Evolutionary conservation across 2,888 invertebrate genomes (phyloP).

Genomic region (Lamellibrachia satsuma): DNA sequence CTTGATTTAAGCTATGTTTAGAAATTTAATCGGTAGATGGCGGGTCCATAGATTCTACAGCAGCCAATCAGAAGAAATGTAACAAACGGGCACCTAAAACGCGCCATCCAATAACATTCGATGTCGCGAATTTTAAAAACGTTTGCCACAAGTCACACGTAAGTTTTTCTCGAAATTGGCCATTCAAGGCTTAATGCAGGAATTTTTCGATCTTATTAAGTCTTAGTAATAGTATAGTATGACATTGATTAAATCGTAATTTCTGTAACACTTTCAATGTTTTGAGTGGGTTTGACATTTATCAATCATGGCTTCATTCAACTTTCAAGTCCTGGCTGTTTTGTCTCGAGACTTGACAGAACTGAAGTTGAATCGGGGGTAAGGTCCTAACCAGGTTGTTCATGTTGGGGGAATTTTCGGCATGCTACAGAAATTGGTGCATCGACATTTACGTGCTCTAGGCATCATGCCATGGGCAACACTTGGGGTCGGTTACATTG

Average conservation of each 20-base stretch:
- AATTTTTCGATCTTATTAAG: background rate
- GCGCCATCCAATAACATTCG: slow-evolving; percentile 12
- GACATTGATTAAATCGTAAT: background rate
- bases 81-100: slow-evolving; percentile 3
- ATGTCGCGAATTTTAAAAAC: slow-evolving; percentile 13
- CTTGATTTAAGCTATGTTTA: background rate
- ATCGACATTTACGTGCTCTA: too few species aligned
- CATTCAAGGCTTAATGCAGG: background rate
- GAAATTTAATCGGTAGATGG: background rate
- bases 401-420: too few species aligned
- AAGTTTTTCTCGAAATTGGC: background rate
- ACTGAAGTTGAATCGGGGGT: too few species aligned
- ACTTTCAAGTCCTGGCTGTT: too few species aligned
- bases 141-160: background rate
- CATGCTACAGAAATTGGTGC: too few species aligned
- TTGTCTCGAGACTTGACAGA: too few species aligned
- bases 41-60: background rate
- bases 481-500: too few species aligned
- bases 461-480: too few species aligned
- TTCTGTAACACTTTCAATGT: background rate
- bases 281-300: background rate
- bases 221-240: background rate
- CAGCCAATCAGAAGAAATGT: background rate
- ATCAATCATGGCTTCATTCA: too few species aligned
- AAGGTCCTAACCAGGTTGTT: too few species aligned